Evolutionary conservation across 2,797 vertebrate genomes (phyloP).

Genomic region (Labeo calbasu): DNA sequence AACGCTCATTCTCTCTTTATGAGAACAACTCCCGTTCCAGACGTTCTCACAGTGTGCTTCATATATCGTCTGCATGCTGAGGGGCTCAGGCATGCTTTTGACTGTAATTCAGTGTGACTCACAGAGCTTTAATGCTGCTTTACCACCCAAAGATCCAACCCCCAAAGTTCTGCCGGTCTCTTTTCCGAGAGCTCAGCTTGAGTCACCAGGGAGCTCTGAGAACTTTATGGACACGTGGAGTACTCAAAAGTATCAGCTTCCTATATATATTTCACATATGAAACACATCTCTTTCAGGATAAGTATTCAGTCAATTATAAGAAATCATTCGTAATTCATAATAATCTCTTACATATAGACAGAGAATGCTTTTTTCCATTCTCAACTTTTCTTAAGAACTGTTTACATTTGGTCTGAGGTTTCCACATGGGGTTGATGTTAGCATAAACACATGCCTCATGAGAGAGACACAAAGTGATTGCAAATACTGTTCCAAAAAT

Average conservation of each 20-base stretch:
- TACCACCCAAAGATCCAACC: conserved; percentile 22
- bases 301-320: not conserved
- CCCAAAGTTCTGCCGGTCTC: conserved; percentile 24
- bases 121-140: conserved; percentile 41
- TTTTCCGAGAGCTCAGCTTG: conserved; percentile 11
- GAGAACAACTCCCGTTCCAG: conserved; percentile 20
- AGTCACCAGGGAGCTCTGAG: conserved; percentile 32
- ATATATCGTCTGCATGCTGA: conserved; percentile 14
- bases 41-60: conserved; percentile 30
- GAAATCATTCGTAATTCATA: not conserved
- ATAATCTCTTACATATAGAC: not conserved
- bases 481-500: not conserved
- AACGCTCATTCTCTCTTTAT: conserved; percentile 7
- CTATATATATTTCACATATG: not conserved
- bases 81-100: conserved; percentile 38
- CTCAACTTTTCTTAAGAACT: conserved; percentile 9
- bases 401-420: conserved; percentile 36
- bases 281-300: not conserved
- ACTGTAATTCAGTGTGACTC: conserved; percentile 53
- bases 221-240: conserved; percentile 14
- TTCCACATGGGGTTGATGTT: conserved; percentile 25
- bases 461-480: conserved; percentile 26
- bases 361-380: not conserved
- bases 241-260: not conserved
- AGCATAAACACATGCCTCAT: conserved; percentile 28